These are phyloP conservation scores for Mareca penelope DNA, from an alignment of 2,797 vertebrate species.

Conservation along the genomic window DNA sequence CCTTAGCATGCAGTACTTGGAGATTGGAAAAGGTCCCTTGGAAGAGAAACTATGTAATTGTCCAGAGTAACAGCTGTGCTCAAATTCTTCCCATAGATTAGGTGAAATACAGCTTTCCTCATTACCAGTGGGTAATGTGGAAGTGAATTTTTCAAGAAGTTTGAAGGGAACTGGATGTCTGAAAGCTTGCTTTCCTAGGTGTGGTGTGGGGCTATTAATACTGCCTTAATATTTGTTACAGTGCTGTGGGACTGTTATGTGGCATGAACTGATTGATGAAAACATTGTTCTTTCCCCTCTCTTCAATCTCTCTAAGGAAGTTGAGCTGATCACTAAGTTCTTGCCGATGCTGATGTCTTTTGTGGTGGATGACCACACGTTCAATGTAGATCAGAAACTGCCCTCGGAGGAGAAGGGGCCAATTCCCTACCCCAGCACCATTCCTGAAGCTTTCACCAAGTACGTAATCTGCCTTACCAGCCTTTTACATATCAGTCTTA, in stretches of 20 bases:
- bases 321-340: slow-evolving; percentile 92
- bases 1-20: not conserved
- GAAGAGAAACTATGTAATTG: not conserved
- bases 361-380: slow-evolving; percentile 94
- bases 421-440: slow-evolving; percentile 82
- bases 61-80: not conserved
- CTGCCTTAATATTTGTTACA: not conserved
- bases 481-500: not conserved
- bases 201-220: not conserved
- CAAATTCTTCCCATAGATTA: not conserved
- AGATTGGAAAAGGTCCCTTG: not conserved
- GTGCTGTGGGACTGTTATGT: not conserved
- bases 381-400: slow-evolving; percentile 93
- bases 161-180: not conserved
- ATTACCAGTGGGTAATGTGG: not conserved
- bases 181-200: not conserved
- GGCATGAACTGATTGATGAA: not conserved
- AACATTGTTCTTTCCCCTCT: not conserved
- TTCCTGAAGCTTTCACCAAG: slow-evolving; percentile 92
- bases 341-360: slow-evolving; percentile 95
- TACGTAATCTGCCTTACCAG: slow-evolving; percentile 33
- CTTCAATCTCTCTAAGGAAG: slow-evolving; percentile 80
- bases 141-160: not conserved
- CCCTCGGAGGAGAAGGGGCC: slow-evolving; percentile 91
- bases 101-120: not conserved